Evolutionary conservation across 2,888 invertebrate genomes (phyloP).

Genomic region (Dromius quadrimaculatus): DNA sequence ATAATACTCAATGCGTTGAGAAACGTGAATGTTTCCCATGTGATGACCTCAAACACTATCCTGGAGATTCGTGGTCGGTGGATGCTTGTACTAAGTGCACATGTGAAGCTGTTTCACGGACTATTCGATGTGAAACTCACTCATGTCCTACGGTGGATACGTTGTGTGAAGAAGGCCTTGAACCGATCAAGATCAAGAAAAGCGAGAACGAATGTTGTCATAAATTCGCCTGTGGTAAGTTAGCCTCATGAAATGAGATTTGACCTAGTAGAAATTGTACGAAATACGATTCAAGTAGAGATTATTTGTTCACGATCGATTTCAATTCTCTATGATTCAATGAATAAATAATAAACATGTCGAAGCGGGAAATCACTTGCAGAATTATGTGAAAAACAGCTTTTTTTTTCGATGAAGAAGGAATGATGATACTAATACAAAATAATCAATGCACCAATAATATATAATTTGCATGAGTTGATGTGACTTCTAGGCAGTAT

Average conservation of each 20-base stretch:
- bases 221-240: constrained; percentile 76
- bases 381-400: no score
- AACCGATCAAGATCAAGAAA: constrained; percentile 69
- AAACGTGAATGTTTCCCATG: constrained; percentile 78
- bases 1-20: constrained; percentile 71
- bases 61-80: constrained; percentile 77
- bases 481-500: no score
- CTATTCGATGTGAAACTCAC: constrained; percentile 74
- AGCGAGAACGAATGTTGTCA: constrained; percentile 77
- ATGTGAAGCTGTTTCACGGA: constrained; percentile 73
- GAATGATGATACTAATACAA: no score
- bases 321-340: no score
- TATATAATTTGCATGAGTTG: no score
- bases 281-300: no score
- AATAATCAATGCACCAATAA: no score
- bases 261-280: not conserved
- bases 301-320: no score
- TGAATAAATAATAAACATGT: no score
- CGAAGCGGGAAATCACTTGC: no score
- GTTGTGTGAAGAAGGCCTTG: constrained; percentile 73
- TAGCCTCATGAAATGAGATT: not conserved
- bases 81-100: constrained; percentile 81
- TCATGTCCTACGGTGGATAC: constrained; percentile 71
- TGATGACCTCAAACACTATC: constrained; percentile 77
- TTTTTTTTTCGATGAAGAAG: no score